phyloP scores from a whole-genome alignment of 2,888 invertebrate genomes.

The Formica aserva region DNA sequence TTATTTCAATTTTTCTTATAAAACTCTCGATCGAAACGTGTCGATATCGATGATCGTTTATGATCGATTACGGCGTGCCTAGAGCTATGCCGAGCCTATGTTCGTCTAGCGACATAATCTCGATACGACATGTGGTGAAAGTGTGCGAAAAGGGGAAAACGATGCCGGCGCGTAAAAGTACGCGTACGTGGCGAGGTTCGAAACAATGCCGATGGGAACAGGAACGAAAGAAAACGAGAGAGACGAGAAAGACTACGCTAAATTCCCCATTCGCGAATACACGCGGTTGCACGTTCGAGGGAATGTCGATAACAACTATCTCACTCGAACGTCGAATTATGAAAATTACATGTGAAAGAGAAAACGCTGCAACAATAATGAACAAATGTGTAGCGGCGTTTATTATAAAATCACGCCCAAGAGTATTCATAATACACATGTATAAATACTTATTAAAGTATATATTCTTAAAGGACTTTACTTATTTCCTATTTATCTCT shows the following conservation, averaged over 20 bases:
- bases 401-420: not conserved
- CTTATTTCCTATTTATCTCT: not conserved
- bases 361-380: constrained; percentile 60
- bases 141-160: constrained; percentile 79
- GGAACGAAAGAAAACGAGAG: constrained; percentile 69
- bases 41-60: constrained; percentile 62
- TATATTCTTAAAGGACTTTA: not conserved
- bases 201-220: constrained; percentile 78
- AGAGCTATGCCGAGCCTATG: constrained; percentile 42
- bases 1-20: not conserved
- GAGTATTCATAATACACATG: not conserved
- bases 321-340: constrained; percentile 36
- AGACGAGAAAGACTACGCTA: constrained; percentile 5
- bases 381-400: constrained; percentile 48
- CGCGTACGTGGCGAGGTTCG: constrained; percentile 44
- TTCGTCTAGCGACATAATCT: constrained; percentile 64
- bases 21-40: not conserved
- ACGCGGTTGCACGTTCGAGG: constrained; percentile 41
- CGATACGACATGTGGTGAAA: constrained; percentile 77
- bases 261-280: constrained; percentile 25
- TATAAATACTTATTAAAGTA: not conserved
- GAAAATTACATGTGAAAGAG: constrained; percentile 65
- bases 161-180: constrained; percentile 70
- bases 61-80: constrained; percentile 37
- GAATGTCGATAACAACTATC: constrained; percentile 42